Evolutionary conservation across 2,888 invertebrate species (phyloP).

Genomic region (Drosophila kuntzei): DNA sequence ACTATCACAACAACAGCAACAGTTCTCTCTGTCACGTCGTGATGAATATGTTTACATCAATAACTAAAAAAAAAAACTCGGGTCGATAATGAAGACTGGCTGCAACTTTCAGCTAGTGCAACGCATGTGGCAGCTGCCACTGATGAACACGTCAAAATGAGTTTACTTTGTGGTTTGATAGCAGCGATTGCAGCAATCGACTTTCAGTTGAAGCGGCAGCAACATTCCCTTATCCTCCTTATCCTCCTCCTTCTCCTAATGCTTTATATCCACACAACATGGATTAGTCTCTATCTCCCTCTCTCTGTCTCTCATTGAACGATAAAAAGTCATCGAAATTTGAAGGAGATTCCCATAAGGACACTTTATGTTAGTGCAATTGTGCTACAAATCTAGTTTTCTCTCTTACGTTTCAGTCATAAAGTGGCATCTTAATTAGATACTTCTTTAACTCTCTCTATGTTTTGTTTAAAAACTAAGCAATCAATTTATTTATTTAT

Average conservation of each 20-base stretch:
- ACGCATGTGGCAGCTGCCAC: slow-evolving; percentile 22
- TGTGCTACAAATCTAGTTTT: slow-evolving; percentile 18
- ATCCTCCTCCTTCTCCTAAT: neutral
- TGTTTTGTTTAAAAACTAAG: neutral
- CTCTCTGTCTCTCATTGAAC: neutral
- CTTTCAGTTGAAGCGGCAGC: slow-evolving; percentile 16
- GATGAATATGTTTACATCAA: slow-evolving; percentile 77
- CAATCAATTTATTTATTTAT: too few species aligned
- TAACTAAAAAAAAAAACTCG: slow-evolving; percentile 67
- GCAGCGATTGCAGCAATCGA: slow-evolving; percentile 48
- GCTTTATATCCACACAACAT: slow-evolving; percentile 26
- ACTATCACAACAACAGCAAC: slow-evolving; percentile 28
- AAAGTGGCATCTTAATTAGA: slow-evolving; percentile 13
- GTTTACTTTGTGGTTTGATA: slow-evolving; percentile 70
- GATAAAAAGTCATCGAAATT: slow-evolving; percentile 6
- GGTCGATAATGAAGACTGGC: slow-evolving; percentile 67
- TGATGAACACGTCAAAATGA: slow-evolving; percentile 68
- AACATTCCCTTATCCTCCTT: slow-evolving; percentile 11
- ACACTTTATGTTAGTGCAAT: slow-evolving; percentile 13
- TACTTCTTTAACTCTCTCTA: neutral
- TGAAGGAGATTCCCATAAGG: neutral
- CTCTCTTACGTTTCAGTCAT: neutral
- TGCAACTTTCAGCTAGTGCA: slow-evolving; percentile 2
- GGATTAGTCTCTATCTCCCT: slow-evolving; percentile 36
- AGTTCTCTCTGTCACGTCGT: slow-evolving; percentile 38